Base-by-base conservation (phyloP, 2,888 invertebrate species). In the Polydrusus tereticollis region DNA sequence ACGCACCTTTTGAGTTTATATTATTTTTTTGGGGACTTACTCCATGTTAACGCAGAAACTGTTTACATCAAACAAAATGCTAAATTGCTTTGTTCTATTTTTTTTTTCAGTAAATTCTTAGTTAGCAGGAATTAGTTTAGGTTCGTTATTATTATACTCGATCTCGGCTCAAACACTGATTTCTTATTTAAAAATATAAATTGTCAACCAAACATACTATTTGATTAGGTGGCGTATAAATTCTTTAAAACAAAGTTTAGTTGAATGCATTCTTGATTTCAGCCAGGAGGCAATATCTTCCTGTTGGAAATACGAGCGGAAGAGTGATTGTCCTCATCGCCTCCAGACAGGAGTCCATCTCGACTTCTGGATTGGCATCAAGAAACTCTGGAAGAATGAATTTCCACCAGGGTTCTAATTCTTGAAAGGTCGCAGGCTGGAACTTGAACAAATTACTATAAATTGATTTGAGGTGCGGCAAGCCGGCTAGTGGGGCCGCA, bases 251-350 rank as follows among this genome's bases (percentile, higher is more conserved):
- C 23, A 52, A 45, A 64, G 36, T 58, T 64, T 36, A 62, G 52
- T 20, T 64, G 64, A 33, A 64, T 64, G 57, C 58, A 69, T 70
- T 68, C 58, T 68, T 68, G 50, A 72, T 72, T 72, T 18, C 20
- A 64, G 50, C 68, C 72, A 72, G 63, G 57, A 68, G 72, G 72
- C 60, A 73, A 73, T 68, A 66, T 74, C 43, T 63, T 82, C 83
- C 81, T 80, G 77, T 77, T 78, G 80, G 82, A 84, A 84, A 83
- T 84, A 83, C 84, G 83, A 81, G 80, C 79, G 79, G 81, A 81
- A 83, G 85, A 84, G 82, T 84, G 85, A 85, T 85, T 85, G 84
- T 84, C 83, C 82, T 84, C 85, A 84, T 85, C 82, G 85, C 84
- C 83, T 81, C 79, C 77, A 82, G 84, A 83, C 83, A 83, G 82